Conservation (phyloP, 2,888 invertebrate species). For the Proisotoma minuta region DNA sequence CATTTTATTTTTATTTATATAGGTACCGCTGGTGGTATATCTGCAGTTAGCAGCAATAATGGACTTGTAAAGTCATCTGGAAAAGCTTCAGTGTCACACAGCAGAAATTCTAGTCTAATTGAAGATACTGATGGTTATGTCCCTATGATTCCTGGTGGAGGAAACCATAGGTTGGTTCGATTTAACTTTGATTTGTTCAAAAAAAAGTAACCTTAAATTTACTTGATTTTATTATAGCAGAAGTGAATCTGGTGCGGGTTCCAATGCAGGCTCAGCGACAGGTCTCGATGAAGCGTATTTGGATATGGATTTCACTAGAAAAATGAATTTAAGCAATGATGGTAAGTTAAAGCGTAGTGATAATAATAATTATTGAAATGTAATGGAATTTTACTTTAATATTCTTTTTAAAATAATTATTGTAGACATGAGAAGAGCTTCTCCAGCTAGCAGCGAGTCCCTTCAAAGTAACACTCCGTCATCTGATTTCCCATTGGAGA, state of each 20-base stretch:
- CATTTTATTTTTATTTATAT: too few relatives aligned
- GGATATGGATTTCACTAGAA: conserved; percentile 46
- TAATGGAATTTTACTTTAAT: not conserved
- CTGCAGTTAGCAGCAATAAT: too few relatives aligned
- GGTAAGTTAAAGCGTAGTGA: conserved; percentile 24
- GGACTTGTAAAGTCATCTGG: conserved; percentile 10
- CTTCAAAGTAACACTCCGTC: conserved; percentile 77
- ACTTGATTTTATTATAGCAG: conserved; percentile 22
- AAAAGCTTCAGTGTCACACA: conserved; percentile 41
- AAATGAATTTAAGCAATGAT: conserved; percentile 45
- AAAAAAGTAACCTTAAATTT: not conserved
- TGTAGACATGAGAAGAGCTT: conserved; percentile 50
- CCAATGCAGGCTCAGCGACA: conserved; percentile 43
- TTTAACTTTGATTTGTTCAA: not conserved
- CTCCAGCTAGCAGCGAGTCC: conserved; percentile 67
- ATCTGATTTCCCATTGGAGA: conserved; percentile 75
- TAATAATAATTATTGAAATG: not conserved
- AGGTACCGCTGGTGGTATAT: too few relatives aligned
- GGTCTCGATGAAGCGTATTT: conserved; percentile 44
- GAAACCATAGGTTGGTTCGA: conserved; percentile 33
- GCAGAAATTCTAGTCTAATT: conserved; percentile 45
- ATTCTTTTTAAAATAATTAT: not conserved
- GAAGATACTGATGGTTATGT: conserved; percentile 45
- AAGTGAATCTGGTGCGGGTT: conserved; percentile 41
- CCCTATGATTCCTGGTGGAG: conserved; percentile 41